Evolutionary conservation across 2,888 invertebrate species (phyloP).

Genomic region (Exocentrus adspersus): DNA sequence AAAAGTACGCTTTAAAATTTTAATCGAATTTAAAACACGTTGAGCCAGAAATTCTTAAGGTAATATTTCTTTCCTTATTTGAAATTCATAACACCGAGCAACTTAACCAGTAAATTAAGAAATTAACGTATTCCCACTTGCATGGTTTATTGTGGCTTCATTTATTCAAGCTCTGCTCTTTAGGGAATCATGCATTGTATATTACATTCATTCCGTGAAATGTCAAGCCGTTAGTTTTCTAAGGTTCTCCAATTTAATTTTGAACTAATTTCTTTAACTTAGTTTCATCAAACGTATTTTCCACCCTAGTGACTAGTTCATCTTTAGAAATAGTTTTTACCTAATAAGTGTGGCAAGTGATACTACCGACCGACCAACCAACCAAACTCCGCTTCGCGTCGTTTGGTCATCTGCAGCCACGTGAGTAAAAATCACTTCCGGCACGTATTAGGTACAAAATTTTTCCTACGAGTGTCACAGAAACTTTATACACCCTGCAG

Average conservation of each 20-base stretch:
- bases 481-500: too few species aligned
- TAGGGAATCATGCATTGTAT: slow-evolving; percentile 62
- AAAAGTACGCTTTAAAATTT: slow-evolving; percentile 51
- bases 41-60: slow-evolving; percentile 61
- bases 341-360: too few species aligned
- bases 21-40: slow-evolving; percentile 61
- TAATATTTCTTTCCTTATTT: slow-evolving; percentile 61
- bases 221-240: slow-evolving; percentile 56
- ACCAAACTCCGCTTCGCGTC: too few species aligned
- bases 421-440: too few species aligned
- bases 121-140: slow-evolving; percentile 65
- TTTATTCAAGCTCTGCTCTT: slow-evolving; percentile 59
- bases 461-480: too few species aligned
- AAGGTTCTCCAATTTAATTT: slow-evolving; percentile 36
- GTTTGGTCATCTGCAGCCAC: too few species aligned
- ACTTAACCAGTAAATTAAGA: slow-evolving; percentile 64
- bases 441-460: too few species aligned
- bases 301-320: too few species aligned
- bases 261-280: background rate
- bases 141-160: slow-evolving; percentile 63
- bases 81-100: slow-evolving; percentile 62
- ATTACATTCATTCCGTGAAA: slow-evolving; percentile 60
- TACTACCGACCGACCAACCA: too few species aligned
- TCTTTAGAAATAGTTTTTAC: too few species aligned
- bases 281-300: too few species aligned